These are phyloP conservation scores for Botrylloides violaceus DNA, from an alignment of 23 tunicate genomes.

Conservation along the genomic window DNA sequence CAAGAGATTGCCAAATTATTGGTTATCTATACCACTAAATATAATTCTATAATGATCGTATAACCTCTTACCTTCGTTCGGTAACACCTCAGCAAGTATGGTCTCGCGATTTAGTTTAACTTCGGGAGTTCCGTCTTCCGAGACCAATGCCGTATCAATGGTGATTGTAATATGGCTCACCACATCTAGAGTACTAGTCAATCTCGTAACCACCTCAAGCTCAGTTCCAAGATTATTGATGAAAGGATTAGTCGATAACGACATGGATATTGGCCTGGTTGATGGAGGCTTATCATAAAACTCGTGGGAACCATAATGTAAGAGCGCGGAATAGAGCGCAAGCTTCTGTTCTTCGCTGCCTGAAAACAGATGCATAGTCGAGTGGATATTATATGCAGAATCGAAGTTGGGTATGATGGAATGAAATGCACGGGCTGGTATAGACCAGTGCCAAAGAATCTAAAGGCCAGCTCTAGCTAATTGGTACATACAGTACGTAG, in stretches of 20 bases:
- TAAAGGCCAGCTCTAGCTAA: too few species aligned
- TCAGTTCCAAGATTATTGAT: constrained; percentile 12
- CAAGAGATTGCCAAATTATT: background rate
- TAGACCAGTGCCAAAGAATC: too few species aligned
- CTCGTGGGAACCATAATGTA: constrained; percentile 12
- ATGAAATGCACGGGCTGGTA: too few species aligned
- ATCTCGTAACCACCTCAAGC: constrained; percentile 2
- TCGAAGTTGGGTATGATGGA: too few species aligned
- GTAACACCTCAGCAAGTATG: constrained; percentile 18
- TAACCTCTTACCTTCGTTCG: constrained; percentile 25
- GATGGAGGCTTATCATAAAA: background rate
- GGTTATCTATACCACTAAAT: background rate
- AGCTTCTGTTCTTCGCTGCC: constrained; percentile 20
- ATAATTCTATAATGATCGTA: too few species aligned
- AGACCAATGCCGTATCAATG: background rate
- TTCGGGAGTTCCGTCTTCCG: constrained; percentile 5
- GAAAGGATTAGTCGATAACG: constrained; percentile 15
- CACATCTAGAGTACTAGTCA: background rate
- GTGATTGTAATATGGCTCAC: constrained; percentile 6
- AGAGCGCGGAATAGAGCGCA: constrained; percentile 15
- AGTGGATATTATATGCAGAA: too few species aligned
- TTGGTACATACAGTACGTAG: too few species aligned
- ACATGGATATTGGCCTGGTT: background rate
- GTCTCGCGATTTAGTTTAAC: constrained; percentile 15
- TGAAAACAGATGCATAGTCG: too few species aligned